These are phyloP conservation scores for Actinia tenebrosa DNA, from an alignment of 64 coral and sea anemone species.

Conservation along the genomic window DNA sequence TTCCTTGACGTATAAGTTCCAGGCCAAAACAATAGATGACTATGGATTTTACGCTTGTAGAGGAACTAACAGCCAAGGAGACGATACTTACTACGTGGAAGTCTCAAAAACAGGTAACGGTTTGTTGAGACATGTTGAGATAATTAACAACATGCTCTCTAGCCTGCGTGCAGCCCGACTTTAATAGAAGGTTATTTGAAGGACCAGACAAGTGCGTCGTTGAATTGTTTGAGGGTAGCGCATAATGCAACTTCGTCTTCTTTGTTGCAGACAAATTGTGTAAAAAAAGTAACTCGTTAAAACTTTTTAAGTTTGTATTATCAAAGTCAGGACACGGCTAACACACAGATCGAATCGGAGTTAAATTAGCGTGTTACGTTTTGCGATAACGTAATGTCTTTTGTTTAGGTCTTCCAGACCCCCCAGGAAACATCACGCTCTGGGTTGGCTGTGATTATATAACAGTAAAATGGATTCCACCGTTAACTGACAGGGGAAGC, in stretches of 20 bases:
- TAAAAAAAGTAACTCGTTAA: too few relatives aligned
- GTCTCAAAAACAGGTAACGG: conserved; percentile 11
- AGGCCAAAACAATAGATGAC: conserved; percentile 1
- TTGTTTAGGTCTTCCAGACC: background rate
- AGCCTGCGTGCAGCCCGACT: too few relatives aligned
- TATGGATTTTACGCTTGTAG: conserved; percentile 1
- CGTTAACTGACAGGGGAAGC: background rate
- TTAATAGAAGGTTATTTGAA: too few relatives aligned
- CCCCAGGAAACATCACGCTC: background rate
- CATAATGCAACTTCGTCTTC: too few relatives aligned
- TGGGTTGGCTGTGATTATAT: conserved; percentile 7
- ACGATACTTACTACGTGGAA: background rate
- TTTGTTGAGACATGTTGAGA: background rate
- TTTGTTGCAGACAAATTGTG: too few relatives aligned
- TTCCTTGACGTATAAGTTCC: background rate
- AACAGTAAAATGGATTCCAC: background rate
- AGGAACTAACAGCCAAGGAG: background rate
- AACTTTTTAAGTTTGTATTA: too few relatives aligned
- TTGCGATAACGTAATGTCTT: too few relatives aligned
- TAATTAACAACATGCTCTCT: background rate
- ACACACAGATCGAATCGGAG: too few relatives aligned
- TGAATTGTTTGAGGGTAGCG: too few relatives aligned
- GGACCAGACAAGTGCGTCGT: too few relatives aligned
- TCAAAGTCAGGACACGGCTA: too few relatives aligned
- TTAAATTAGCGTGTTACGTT: too few relatives aligned